Base-by-base conservation (phyloP, 2,113 vertebrate species). In the Forbesichthys papilliferus region DNA sequence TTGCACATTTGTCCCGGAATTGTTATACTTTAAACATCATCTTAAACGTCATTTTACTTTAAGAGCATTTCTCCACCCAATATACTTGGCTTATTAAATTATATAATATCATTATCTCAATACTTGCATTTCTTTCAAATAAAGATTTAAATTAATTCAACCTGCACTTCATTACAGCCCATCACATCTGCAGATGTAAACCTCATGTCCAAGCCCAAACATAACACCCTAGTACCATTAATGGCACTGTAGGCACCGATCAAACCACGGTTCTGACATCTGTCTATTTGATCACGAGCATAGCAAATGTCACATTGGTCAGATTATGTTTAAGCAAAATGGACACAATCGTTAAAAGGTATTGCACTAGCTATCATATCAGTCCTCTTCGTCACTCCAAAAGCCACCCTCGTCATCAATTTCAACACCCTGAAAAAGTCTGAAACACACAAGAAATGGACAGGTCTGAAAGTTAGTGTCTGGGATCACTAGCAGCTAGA, bases 341-440 rank as follows among this genome's bases (percentile, higher is more conserved):
- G 90, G 91, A 91, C 90, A 86, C 90, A 77, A 82, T 85, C 71
- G 61, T 53, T 53, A 6, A 27, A n/a, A n/a, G 53, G 55, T 55
- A 56, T 69, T 64, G 69, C 14, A 9, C 42, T 6, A 8, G 36
- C 1, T 13, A 18, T 6, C 34, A 10, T 18, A 11, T 90, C 70
- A 92, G 84, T 93, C 90, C 20, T 93, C 92, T 76, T 93, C 93
- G 1, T 93, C 90, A 20, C 88, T 92, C 86, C 78, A 91, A 42
- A 90, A 87, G 61, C 72, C 89, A 18, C 90, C 86, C 4, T 90
- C 90, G 1, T 92, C 90, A 1, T 92, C 90, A 1, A 83, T 18
- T 18, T 90, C 82, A 27, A 91, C 81, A 18, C 91, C 93, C 0
- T 84, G 88, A 75, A 94, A 93, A 69, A 94, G 89, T 77, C 93